Percentiles rank a stretch among this genome's conserved stretches.
Conservation (phyloP, 2,797 vertebrate genomes). For the Sternotherus odoratus region DNA sequence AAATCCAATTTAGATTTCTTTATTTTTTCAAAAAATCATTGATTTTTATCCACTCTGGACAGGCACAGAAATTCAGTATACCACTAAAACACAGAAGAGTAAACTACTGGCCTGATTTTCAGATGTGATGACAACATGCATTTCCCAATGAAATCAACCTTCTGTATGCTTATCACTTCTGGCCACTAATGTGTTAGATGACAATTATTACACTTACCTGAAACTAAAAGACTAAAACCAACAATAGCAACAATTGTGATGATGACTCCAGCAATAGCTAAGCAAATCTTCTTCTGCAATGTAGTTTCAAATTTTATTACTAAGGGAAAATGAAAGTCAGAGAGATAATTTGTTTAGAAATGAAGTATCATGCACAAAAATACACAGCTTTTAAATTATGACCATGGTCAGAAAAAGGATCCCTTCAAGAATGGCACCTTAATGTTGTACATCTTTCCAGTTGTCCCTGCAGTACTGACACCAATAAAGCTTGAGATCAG, state of each 20-base stretch:
- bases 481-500: background rate
- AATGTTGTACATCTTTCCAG: background rate
- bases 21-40: too few relatives aligned
- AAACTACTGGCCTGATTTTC: background rate
- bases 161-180: background rate
- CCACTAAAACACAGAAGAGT: background rate
- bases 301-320: constrained; percentile 74
- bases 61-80: background rate
- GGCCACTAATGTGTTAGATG: background rate
- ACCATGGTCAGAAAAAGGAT: background rate
- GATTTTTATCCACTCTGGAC: too few relatives aligned
- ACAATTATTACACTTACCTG: constrained; percentile 68
- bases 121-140: background rate
- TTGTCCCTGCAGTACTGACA: background rate
- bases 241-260: constrained; percentile 48
- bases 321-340: constrained; percentile 62
- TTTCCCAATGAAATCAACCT: background rate
- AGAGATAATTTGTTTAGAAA: constrained; percentile 41
- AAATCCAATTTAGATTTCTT: too few relatives aligned
- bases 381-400: background rate
- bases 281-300: constrained; percentile 52
- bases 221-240: constrained; percentile 75
- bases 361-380: background rate
- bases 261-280: constrained; percentile 57
- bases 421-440: background rate